Evolutionary conservation across 2,113 vertebrate genomes (phyloP), one percentile per base, ranked within the genome.

Genomic region (Halichoeres trimaculatus): DNA sequence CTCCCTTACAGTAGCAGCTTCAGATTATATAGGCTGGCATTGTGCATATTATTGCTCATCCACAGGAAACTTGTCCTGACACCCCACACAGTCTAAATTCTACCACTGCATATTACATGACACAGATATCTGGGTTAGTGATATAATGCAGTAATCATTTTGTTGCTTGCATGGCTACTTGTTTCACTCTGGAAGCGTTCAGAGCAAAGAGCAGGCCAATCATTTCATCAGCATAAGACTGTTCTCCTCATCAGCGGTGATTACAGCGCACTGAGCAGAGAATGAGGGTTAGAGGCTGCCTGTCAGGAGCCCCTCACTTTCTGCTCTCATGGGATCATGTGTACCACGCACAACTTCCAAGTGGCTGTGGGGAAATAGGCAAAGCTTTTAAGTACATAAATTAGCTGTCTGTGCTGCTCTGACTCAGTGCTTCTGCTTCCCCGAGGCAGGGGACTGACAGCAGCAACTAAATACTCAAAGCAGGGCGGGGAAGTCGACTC

Each of bases 361-460:
- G 71, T 73, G 67, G 71, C 14, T 19, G 30, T 20, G 30, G 53
- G 30, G 55, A 47, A 48, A 61, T 50, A 36, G 53, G 68, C 66
- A 84, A 84, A 83, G 83, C 85, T 89, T 87, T 88, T 78, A 81
- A 84, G 77, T 73, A 64, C 35, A 72, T 85, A 85, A 85, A 88
- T 80, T 64, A 80, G 76, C 76, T 70, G 62, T 69, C 79, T 83
- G 51, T 83, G 79, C 71, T 51, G 68, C 16, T 40, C 79, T 72
- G 70, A 83, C 74, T 80, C 81, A 63, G 70, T 64, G 63, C 24
- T 50, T 65, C 74, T 76, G 79, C 53, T 78, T 76, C 51, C 63
- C 55, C 1, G 24, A 64, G 76, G 74, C 78, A 60, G 69, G 16
- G 53, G 63, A 78, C 76, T 73, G 85, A 85, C 80, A 76, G 81